These are phyloP conservation scores for Apeltes quadracus DNA, from an alignment of 2,113 vertebrate genomes.

Conservation along the genomic window DNA sequence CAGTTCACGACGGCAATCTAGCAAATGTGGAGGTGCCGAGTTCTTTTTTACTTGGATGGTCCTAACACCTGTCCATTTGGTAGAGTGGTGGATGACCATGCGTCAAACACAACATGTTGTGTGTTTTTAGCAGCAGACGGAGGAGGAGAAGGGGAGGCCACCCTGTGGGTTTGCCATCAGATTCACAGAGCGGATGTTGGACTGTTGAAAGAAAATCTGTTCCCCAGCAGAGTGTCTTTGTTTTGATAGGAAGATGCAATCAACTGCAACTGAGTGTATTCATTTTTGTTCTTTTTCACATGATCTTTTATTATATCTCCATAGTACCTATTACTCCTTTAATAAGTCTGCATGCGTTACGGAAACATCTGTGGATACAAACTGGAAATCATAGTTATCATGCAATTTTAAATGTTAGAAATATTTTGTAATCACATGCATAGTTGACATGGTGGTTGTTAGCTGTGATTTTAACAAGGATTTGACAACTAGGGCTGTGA, in stretches of 20 bases:
- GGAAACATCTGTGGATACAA: not conserved
- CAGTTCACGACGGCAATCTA: slow-evolving; percentile 35
- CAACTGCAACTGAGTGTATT: slow-evolving; percentile 14
- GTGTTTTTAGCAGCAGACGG: slow-evolving; percentile 35
- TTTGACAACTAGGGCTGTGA: slow-evolving; percentile 43
- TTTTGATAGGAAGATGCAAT: slow-evolving; percentile 27
- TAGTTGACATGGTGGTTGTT: slow-evolving; percentile 8
- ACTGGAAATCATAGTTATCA: not conserved
- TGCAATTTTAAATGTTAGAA: not conserved
- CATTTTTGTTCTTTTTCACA: not conserved
- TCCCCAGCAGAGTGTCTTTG: not conserved
- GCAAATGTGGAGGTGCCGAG: slow-evolving; percentile 68
- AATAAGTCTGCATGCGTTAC: not conserved
- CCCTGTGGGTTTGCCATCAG: slow-evolving; percentile 33
- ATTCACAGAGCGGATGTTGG: slow-evolving; percentile 8
- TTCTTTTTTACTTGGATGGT: slow-evolving; percentile 38
- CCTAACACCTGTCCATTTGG: slow-evolving; percentile 69
- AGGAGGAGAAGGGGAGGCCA: slow-evolving; percentile 22
- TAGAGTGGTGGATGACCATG: slow-evolving; percentile 14
- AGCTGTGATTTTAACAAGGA: slow-evolving; percentile 35
- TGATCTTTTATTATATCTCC: not conserved
- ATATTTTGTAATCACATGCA: not conserved
- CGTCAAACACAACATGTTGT: slow-evolving; percentile 12
- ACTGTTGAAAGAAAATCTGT: not conserved
- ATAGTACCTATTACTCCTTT: not conserved